A percentile compares a stretch with the other conserved stretches of the same genome.
phyloP scores from a whole-genome alignment of 2,888 invertebrate species.

The Ditylenchus weischeri region DNA sequence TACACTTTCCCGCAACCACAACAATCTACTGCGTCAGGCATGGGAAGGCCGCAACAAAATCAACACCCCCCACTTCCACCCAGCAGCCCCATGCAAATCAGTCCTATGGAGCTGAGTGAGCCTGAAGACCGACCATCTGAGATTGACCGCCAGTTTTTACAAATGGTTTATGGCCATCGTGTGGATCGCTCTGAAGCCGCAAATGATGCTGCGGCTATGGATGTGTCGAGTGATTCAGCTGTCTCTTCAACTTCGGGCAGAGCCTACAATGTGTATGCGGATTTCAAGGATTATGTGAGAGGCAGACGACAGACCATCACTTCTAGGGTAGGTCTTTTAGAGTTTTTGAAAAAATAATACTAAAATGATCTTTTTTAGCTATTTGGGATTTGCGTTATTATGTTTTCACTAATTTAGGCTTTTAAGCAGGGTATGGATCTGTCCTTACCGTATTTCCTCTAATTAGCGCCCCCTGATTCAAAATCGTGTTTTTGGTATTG shows the following conservation, averaged over 20 bases:
- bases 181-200: background rate
- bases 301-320: constrained; percentile 7
- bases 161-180: constrained; percentile 2
- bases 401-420: no score
- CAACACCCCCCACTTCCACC: background rate
- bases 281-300: constrained; percentile 9
- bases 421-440: no score
- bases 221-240: constrained; percentile 4
- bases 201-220: background rate
- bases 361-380: no score
- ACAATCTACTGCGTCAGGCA: background rate
- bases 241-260: constrained; percentile 1
- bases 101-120: no score
- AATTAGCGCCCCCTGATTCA: no score
- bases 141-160: background rate
- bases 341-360: no score
- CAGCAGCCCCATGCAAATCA: background rate
- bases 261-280: background rate
- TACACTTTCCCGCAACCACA: background rate
- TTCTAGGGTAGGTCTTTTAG: background rate
- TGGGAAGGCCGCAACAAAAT: background rate
- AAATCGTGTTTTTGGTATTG: no score
- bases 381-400: no score
- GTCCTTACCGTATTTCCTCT: no score
- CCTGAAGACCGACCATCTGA: background rate